A percentile compares a stretch with the other conserved stretches of the same genome.
Evolutionary conservation across 2,888 invertebrate genomes (phyloP).

Genomic region (Cinara cedri): DNA sequence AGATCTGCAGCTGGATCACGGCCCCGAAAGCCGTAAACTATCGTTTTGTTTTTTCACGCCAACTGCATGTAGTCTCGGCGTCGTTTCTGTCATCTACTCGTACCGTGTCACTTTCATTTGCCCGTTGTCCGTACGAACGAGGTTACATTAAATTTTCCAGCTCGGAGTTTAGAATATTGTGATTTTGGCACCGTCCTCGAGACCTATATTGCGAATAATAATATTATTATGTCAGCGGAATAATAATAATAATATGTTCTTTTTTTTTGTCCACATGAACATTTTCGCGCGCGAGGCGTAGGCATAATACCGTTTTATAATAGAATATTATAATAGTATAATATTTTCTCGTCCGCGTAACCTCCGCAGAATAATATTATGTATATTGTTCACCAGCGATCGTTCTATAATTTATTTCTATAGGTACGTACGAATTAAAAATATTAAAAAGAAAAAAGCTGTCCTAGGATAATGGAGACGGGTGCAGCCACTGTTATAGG

Average conservation of each 20-base stretch:
- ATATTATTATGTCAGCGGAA: background rate
- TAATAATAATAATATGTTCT: background rate
- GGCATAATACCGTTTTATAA: background rate
- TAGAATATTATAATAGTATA: background rate
- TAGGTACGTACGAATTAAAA: no score
- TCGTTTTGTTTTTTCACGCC: background rate
- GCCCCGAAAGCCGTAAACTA: no score
- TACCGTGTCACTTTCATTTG: background rate
- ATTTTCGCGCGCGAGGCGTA: background rate
- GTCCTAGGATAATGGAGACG: no score
- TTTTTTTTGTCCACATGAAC: no score
- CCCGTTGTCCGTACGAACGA: background rate
- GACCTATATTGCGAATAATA: background rate
- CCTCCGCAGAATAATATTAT: no score
- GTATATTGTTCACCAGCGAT: no score
- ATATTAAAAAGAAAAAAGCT: no score
- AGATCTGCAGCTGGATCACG: no score
- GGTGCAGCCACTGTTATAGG: no score
- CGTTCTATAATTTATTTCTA: no score
- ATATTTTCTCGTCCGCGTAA: no score
- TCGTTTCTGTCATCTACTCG: background rate
- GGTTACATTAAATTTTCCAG: background rate
- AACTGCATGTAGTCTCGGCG: background rate
- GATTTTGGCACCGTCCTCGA: background rate
- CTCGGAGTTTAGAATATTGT: background rate